Base-by-base conservation (phyloP, 1,140 invertebrate species). In the Geopemphigus sp. region DNA sequence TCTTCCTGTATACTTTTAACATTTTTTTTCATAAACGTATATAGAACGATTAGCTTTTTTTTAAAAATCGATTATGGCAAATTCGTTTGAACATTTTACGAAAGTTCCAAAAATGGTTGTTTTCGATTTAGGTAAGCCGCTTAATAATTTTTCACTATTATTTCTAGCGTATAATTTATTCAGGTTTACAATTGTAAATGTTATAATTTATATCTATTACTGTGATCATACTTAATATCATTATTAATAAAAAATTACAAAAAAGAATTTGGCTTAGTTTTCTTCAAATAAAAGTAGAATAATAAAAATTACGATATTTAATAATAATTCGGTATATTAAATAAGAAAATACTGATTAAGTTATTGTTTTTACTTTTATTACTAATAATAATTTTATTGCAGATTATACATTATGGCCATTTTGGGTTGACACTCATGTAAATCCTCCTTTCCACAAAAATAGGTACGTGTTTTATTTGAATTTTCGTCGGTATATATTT, bases 361-460 rank as follows among this genome's bases (percentile, higher is more conserved):
- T n/a, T n/a, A n/a, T n/a, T n/a, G n/a, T n/a, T n/a, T n/a, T n/a
- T n/a, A n/a, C n/a, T n/a, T n/a, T n/a, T n/a, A n/a, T n/a, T n/a
- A n/a, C n/a, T n/a, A n/a, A n/a, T n/a, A n/a, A n/a, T n/a, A n/a
- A n/a, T 72, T 83, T 80, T 81, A 82, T 88, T 88, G 82, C 84
- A 93, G 92, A 93, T 89, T 92, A 91, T 83, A 93, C 92, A 5
- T 84, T 93, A 56, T 93, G 92, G 92, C 91, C 91, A 59, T 92
- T 92, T 85, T 92, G 90, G 90, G 89, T 92, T 61, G 91, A 93
- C 82, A 91, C 90, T 39, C 89, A 92, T 86, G 88, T 91, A 19
- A 86, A 86, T 82, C 90, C 90, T 64, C 91, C 91, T 59, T 92
- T 92, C 84, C 83, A 80, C 56, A 89, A 87, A 86, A 83, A 83